A percentile compares a stretch with the other conserved stretches of the same genome.
These are phyloP conservation scores for Bimastos eiseni DNA, from an alignment of 2,888 invertebrate species.

Conservation along the genomic window DNA sequence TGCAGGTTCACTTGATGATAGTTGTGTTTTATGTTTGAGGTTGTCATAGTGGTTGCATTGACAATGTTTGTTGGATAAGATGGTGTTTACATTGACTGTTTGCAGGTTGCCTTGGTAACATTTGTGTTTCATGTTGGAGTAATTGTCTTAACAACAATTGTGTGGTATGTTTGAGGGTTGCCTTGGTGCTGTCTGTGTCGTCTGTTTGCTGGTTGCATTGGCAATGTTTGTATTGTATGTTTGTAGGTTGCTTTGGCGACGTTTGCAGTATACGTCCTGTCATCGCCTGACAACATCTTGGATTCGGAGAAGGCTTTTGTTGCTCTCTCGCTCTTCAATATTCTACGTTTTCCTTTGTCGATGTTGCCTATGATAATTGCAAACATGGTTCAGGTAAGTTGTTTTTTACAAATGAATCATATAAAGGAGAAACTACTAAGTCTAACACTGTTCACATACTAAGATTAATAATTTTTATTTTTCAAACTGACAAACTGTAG, in stretches of 20 bases:
- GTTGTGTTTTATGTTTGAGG: background rate
- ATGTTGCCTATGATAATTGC: conserved; percentile 70
- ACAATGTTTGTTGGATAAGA: background rate
- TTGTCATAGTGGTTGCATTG: background rate
- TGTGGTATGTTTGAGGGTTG: background rate
- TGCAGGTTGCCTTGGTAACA: background rate
- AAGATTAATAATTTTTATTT: no score
- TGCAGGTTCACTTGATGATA: background rate
- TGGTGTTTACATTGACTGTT: background rate
- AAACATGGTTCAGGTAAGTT: conserved; percentile 57
- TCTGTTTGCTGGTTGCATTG: no score
- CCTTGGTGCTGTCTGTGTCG: background rate
- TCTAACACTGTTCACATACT: background rate
- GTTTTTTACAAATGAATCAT: background rate
- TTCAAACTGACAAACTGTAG: no score
- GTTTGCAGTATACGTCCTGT: conserved; percentile 79
- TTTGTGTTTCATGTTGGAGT: background rate
- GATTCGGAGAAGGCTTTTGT: conserved; percentile 84
- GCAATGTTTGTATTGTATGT: background rate
- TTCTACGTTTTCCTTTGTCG: conserved; percentile 82
- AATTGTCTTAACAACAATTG: no score
- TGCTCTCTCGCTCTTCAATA: conserved; percentile 82
- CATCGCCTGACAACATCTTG: conserved; percentile 69
- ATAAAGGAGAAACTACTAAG: background rate
- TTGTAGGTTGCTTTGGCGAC: conserved; percentile 76